Percentiles rank a stretch among this genome's conserved stretches.
These are phyloP conservation scores for Anastatus disparis DNA, from an alignment of 1,140 invertebrate species.

Conservation along the genomic window DNA sequence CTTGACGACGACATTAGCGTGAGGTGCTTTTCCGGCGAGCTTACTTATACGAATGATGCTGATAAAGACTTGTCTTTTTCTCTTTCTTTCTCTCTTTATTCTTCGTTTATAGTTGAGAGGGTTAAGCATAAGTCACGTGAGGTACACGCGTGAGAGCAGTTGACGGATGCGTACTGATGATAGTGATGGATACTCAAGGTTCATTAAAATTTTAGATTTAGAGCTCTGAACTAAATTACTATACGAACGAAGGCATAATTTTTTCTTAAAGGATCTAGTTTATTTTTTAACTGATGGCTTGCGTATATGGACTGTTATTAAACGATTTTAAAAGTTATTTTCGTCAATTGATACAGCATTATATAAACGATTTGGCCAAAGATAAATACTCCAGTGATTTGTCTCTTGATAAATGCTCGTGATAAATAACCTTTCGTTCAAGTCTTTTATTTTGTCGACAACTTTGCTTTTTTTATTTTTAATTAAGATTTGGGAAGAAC, in stretches of 20 bases:
- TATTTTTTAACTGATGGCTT: too few relatives aligned
- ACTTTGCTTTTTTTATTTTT: too few relatives aligned
- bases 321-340: background rate
- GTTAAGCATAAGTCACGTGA: background rate
- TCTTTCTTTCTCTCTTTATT: background rate
- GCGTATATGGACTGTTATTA: background rate
- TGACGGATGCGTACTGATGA: background rate
- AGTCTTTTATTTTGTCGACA: too few relatives aligned
- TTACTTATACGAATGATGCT: background rate
- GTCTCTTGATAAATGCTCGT: too few relatives aligned
- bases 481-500: too few relatives aligned
- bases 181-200: conserved; percentile 16
- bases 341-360: background rate
- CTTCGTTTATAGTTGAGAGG: too few relatives aligned
- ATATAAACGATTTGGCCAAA: too few relatives aligned
- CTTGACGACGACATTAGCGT: background rate
- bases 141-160: background rate
- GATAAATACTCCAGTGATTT: too few relatives aligned
- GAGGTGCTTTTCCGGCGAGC: background rate
- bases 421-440: too few relatives aligned
- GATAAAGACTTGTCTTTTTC: background rate
- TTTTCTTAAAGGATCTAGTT: too few relatives aligned
- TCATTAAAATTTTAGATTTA: conserved; percentile 23
- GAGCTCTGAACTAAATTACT: too few relatives aligned
- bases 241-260: too few relatives aligned